phyloP scores from a whole-genome alignment of 2,797 vertebrate species.

The Odontamblyopus lacepedii region DNA sequence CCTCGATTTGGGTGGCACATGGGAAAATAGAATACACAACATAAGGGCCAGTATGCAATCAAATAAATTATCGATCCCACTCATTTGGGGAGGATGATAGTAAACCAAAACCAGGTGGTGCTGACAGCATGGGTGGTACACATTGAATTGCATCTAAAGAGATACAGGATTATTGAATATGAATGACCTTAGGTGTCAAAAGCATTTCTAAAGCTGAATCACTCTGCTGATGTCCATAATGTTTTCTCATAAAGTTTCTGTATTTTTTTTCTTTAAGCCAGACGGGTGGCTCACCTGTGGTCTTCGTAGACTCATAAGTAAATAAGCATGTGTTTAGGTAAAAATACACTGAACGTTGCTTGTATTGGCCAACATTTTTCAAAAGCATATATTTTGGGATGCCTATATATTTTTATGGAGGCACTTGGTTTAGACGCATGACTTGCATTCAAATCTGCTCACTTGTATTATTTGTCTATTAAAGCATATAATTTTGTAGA shows the following conservation, averaged over 20 bases:
- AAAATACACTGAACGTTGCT: slow-evolving; percentile 57
- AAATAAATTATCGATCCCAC: slow-evolving; percentile 46
- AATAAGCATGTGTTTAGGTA: slow-evolving; percentile 69
- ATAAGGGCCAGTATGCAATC: slow-evolving; percentile 50
- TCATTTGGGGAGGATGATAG: slow-evolving; percentile 55
- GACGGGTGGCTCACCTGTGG: slow-evolving; percentile 73
- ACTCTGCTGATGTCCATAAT: slow-evolving; percentile 14
- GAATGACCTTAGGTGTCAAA: slow-evolving; percentile 22
- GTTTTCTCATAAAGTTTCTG: slow-evolving; percentile 59
- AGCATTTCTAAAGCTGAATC: slow-evolving; percentile 33
- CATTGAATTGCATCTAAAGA: slow-evolving; percentile 23
- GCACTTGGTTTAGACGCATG: slow-evolving; percentile 20
- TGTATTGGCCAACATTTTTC: slow-evolving; percentile 38
- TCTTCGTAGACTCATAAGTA: slow-evolving; percentile 77
- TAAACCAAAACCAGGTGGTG: slow-evolving; percentile 41
- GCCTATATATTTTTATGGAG: slow-evolving; percentile 30
- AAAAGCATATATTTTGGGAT: slow-evolving; percentile 53
- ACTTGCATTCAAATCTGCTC: slow-evolving; percentile 31
- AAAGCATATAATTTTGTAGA: slow-evolving; percentile 51
- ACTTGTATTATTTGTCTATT: slow-evolving; percentile 41
- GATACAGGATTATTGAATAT: neutral
- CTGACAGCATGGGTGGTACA: slow-evolving; percentile 58
- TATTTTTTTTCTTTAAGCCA: slow-evolving; percentile 60
- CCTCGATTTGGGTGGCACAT: slow-evolving; percentile 16
- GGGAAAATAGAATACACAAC: slow-evolving; percentile 25